Evolutionary conservation across 2,888 invertebrate species (phyloP), one percentile per base, ranked within the genome.

Genomic region (Digitonthophagus gazella): DNA sequence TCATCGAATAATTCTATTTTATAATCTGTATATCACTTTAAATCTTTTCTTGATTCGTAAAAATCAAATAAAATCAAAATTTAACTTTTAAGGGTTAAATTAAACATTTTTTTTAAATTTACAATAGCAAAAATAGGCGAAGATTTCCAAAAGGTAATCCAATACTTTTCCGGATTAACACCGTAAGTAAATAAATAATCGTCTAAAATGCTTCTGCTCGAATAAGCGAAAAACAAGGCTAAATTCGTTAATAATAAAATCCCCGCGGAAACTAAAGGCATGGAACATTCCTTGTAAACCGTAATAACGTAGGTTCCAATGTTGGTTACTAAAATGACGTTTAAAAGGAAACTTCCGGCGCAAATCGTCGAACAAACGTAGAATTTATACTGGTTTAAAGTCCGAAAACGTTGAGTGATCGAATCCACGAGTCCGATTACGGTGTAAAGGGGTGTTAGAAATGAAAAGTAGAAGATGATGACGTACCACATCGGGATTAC

Each of bases 161-260:
- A 69, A 64, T 67, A 69, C 15, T 58, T 69, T 5, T 69, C 69
- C 11, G 69, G 69, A 4, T 58, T 19, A 8, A 5, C 56, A 4
- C 69, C 69, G 15, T 69, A 69, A 1, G 57, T 67, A 18, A 69
- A 69, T 18, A 67, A 4, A 56, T 69, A 67, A 64, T 69, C 69
- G 2, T 67, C 64, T 1, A 69, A 18, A 2, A 69, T 58, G 14
- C 55, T 20, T 58, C 19, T 64, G 4, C 20, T 64, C n/a, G 69
- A 69, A 28, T 69, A 69, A 57, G 67, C 54, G 15, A 69, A 69
- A 58, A 66, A 65, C 44, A 69, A 18, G 5, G 69, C 64, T 8
- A 69, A n/a, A n/a, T n/a, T n/a, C n/a, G n/a, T n/a, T n/a, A 69
- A 58, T 1, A 67, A 2, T 15, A 69, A 15, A 55, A 67, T 11